Percentiles rank a stretch among this genome's conserved stretches.
phyloP scores from a whole-genome alignment of 1,140 invertebrate species.

The Conus betulinus region DNA sequence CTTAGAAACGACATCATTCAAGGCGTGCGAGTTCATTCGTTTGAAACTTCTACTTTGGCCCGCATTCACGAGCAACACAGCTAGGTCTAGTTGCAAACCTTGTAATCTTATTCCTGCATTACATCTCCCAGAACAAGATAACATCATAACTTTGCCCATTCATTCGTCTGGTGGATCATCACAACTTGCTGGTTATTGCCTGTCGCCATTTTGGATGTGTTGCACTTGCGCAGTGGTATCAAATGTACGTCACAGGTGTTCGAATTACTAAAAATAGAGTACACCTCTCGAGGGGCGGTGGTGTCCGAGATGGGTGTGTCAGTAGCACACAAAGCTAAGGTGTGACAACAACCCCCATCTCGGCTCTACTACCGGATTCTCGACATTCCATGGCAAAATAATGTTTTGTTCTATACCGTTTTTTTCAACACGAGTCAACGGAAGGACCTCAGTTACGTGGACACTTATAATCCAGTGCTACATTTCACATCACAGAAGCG shows the following conservation, averaged over 20 bases:
- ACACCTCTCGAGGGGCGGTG: constrained; percentile 11
- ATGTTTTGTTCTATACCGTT: no score
- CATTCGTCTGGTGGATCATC: neutral
- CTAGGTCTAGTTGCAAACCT: neutral
- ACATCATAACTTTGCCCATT: constrained; percentile 17
- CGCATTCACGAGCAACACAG: neutral
- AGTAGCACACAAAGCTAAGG: neutral
- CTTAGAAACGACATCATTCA: constrained; percentile 91
- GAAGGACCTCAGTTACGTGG: no score
- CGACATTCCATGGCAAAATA: neutral
- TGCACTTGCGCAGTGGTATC: constrained; percentile 33
- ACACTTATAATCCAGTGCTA: no score
- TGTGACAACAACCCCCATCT: neutral
- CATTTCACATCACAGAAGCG: no score
- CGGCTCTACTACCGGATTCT: neutral
- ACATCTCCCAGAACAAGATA: neutral
- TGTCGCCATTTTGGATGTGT: constrained; percentile 41
- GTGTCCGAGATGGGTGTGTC: neutral
- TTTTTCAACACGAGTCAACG: no score
- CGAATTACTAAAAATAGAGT: constrained; percentile 46
- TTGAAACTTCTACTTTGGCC: neutral
- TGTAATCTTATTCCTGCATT: neutral
- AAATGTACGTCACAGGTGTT: constrained; percentile 41
- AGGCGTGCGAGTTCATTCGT: neutral
- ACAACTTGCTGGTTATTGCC: neutral